Percentiles rank a stretch among this genome's conserved stretches.
phyloP scores from a whole-genome alignment of 2,888 invertebrate species.

The Petrophora chlorosata region DNA sequence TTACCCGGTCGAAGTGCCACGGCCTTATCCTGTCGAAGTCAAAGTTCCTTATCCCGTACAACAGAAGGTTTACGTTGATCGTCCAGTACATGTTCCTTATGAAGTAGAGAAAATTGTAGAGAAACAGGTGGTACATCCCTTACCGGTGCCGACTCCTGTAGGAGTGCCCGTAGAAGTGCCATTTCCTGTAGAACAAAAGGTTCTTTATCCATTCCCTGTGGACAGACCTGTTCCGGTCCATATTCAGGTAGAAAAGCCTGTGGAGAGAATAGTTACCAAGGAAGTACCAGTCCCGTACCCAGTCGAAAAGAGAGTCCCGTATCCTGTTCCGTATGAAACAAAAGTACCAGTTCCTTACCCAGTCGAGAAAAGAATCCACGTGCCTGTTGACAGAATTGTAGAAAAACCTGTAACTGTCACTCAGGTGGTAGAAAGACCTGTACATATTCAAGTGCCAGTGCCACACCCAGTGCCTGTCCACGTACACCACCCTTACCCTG shows the following conservation, averaged over 20 bases:
- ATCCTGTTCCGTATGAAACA: slow-evolving; percentile 50
- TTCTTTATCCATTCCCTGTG: slow-evolving; percentile 65
- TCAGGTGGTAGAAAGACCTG: slow-evolving; percentile 70
- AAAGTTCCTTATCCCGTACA: slow-evolving; percentile 78
- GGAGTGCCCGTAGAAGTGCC: slow-evolving; percentile 64
- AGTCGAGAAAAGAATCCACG: slow-evolving; percentile 78
- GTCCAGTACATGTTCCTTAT: slow-evolving; percentile 76
- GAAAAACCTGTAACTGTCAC: slow-evolving; percentile 82
- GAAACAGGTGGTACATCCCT: slow-evolving; percentile 69
- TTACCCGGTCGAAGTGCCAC: slow-evolving; percentile 79
- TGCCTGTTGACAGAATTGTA: slow-evolving; percentile 79
- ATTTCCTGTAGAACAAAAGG: slow-evolving; percentile 65
- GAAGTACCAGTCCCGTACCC: slow-evolving; percentile 51
- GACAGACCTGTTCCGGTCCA: slow-evolving; percentile 72
- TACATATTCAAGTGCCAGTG: slow-evolving; percentile 69
- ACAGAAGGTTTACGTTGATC: slow-evolving; percentile 79
- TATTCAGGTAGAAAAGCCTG: slow-evolving; percentile 72
- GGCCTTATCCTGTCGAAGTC: slow-evolving; percentile 82
- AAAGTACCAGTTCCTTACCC: slow-evolving; percentile 76
- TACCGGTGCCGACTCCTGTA: slow-evolving; percentile 73
- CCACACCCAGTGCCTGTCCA: slow-evolving; percentile 66
- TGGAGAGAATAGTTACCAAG: slow-evolving; percentile 43
- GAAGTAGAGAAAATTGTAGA: slow-evolving; percentile 81
- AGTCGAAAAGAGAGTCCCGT: slow-evolving; percentile 62
- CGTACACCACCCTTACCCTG: slow-evolving; percentile 73